Percentiles rank a stretch among this genome's conserved stretches.
These are phyloP conservation scores for Pedetes capensis DNA, from an alignment of 2,113 vertebrate species.

Conservation along the genomic window DNA sequence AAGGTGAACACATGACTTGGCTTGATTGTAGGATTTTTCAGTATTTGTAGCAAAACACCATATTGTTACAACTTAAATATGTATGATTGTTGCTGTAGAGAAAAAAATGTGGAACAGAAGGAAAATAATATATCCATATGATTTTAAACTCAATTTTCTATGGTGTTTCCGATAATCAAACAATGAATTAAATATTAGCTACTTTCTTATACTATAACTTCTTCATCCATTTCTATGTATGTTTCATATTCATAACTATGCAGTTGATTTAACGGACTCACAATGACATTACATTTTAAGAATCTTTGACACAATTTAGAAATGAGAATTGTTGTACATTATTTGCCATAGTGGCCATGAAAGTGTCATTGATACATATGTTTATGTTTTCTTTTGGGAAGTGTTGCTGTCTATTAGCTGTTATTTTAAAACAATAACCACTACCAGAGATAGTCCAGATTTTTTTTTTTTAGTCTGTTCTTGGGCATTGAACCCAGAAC, in stretches of 20 bases:
- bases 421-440: neutral
- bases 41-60: neutral
- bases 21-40: neutral
- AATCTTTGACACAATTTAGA: neutral
- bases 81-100: neutral
- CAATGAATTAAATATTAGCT: neutral
- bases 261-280: neutral
- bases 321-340: neutral
- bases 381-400: neutral
- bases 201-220: neutral
- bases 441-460: neutral
- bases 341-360: neutral
- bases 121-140: neutral
- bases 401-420: neutral
- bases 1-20: neutral
- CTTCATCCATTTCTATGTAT: neutral
- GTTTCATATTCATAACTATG: neutral
- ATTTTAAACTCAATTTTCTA: neutral
- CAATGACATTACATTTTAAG: neutral
- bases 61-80: neutral
- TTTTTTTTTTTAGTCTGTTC: no score
- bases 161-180: neutral
- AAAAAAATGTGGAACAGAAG: neutral
- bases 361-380: neutral
- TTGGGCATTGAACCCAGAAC: no score